Conservation (phyloP, 1,140 invertebrate genomes). For the Temnothorax longispinosus region DNA sequence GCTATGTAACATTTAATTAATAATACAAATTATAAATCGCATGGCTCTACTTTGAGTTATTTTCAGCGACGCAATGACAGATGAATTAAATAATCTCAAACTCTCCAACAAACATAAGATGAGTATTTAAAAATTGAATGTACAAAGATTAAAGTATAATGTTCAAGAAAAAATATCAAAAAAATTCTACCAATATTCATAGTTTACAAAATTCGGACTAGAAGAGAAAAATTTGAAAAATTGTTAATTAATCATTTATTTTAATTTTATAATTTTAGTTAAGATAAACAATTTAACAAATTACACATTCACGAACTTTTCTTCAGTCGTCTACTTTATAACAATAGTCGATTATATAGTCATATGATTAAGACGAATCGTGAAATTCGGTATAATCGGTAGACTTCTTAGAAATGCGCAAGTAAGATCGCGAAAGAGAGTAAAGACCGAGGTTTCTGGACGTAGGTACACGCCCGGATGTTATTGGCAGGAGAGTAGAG, state of each 20-base stretch:
- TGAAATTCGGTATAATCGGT: slow-evolving; percentile 24
- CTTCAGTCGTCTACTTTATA: not conserved
- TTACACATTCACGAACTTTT: not conserved
- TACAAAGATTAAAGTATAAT: too few species aligned
- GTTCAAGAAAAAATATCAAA: too few species aligned
- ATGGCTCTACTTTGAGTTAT: too few species aligned
- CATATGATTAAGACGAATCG: not conserved
- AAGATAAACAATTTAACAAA: not conserved
- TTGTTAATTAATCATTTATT: not conserved
- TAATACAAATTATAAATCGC: too few species aligned
- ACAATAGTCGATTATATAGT: not conserved
- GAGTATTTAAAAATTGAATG: too few species aligned
- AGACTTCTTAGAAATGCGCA: slow-evolving; percentile 43
- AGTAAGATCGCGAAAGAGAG: slow-evolving; percentile 66
- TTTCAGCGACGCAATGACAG: too few species aligned
- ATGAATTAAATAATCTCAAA: too few species aligned
- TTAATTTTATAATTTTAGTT: not conserved
- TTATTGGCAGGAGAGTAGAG: slow-evolving; percentile 85
- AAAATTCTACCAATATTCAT: too few species aligned
- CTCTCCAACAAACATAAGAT: too few species aligned
- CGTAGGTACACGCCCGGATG: slow-evolving; percentile 77
- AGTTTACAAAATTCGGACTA: too few species aligned
- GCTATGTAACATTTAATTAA: too few species aligned
- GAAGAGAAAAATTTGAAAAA: too few species aligned
- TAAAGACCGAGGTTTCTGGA: slow-evolving; percentile 69